phyloP scores from a whole-genome alignment of 2,113 vertebrate species.

The Phaetusa simplex region DNA sequence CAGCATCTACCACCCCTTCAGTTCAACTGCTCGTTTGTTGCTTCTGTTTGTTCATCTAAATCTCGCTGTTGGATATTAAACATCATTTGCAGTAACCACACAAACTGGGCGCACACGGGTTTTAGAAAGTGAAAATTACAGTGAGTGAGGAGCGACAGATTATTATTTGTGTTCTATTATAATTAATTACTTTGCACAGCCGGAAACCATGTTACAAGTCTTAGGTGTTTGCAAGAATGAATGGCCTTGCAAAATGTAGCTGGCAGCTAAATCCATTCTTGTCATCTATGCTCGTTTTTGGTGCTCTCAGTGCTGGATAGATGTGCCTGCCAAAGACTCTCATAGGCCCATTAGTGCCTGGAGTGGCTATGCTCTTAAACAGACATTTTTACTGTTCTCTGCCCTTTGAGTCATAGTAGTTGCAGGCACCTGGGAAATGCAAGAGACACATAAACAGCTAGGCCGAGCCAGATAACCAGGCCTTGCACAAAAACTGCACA shows the following conservation, averaged over 20 bases:
- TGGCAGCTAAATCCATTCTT: slow-evolving; percentile 45
- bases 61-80: not conserved
- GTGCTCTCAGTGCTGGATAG: slow-evolving; percentile 21
- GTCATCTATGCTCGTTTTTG: not conserved
- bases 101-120: not conserved
- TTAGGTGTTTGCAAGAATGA: slow-evolving; percentile 49
- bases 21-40: not conserved
- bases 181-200: slow-evolving; percentile 60
- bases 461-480: not conserved
- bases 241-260: slow-evolving; percentile 41
- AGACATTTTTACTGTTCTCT: slow-evolving; percentile 54
- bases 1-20: not conserved
- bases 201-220: slow-evolving; percentile 21
- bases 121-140: slow-evolving; percentile 39
- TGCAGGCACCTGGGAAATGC: not conserved
- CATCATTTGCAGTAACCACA: not conserved
- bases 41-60: not conserved
- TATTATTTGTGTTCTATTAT: slow-evolving; percentile 45
- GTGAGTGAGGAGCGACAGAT: not conserved
- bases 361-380: slow-evolving; percentile 34
- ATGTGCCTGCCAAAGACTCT: slow-evolving; percentile 49
- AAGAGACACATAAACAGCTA: not conserved
- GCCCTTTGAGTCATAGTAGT: not conserved
- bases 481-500: not conserved
- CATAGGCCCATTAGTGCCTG: slow-evolving; percentile 31